Conservation (phyloP, 2,113 vertebrate species). For the Notechis scutatus region DNA sequence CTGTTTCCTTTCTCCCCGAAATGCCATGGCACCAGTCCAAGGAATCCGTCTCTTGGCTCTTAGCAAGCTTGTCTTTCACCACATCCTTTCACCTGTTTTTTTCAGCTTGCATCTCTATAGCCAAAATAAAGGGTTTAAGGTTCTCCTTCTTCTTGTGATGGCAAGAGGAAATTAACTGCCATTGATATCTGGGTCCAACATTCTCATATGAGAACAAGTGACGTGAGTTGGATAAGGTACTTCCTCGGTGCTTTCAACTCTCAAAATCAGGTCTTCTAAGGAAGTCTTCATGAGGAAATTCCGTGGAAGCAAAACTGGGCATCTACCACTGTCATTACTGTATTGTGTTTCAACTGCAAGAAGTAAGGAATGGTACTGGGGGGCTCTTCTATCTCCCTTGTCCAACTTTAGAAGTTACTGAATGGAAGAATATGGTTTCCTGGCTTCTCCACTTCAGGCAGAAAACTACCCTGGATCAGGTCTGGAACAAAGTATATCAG, state of each 20-base stretch:
- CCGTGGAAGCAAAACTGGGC: neutral
- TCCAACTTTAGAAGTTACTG: neutral
- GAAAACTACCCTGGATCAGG: neutral
- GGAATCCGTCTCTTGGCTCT: neutral
- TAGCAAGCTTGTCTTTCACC: neutral
- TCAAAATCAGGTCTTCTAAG: neutral
- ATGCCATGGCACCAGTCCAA: slow-evolving; percentile 1
- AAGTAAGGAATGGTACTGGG: neutral
- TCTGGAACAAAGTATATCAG: neutral
- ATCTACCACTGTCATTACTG: neutral
- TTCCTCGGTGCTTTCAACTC: neutral
- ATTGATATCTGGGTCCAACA: neutral
- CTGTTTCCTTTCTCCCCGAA: neutral
- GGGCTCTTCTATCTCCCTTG: neutral
- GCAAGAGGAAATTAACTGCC: neutral
- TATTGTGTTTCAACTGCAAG: neutral
- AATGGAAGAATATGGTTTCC: neutral
- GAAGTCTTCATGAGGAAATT: neutral
- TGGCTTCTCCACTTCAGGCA: neutral
- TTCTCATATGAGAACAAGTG: neutral
- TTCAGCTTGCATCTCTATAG: neutral
- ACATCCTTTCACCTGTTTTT: neutral
- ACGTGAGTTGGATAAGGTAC: neutral
- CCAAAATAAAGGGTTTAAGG: neutral
- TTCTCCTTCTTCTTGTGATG: neutral